Percentiles rank a stretch among this genome's conserved stretches.
phyloP scores from a whole-genome alignment of 2,113 vertebrate species.

The Hystrix brachyura region DNA sequence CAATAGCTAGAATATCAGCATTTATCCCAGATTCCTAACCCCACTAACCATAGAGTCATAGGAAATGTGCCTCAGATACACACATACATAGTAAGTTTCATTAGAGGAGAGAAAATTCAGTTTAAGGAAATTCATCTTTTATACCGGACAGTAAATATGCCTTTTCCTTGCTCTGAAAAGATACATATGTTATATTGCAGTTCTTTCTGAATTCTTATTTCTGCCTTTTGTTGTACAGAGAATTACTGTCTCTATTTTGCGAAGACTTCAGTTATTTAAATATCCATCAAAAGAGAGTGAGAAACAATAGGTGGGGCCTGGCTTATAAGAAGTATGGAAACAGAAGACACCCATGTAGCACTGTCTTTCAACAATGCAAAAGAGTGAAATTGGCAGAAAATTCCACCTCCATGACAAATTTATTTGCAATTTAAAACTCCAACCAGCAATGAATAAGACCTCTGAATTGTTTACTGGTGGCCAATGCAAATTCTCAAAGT shows the following conservation, averaged over 20 bases:
- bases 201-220: neutral
- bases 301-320: neutral
- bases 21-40: neutral
- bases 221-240: neutral
- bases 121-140: neutral
- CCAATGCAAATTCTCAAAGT: constrained; percentile 10
- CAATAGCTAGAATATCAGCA: neutral
- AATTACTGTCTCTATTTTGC: neutral
- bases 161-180: neutral
- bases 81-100: neutral
- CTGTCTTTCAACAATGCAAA: constrained; percentile 8
- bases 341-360: neutral
- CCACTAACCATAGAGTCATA: neutral
- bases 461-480: constrained; percentile 14
- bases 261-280: constrained; percentile 30
- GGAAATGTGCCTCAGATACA: neutral
- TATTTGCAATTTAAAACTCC: constrained; percentile 5
- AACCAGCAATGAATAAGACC: neutral
- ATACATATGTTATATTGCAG: neutral
- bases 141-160: neutral
- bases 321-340: neutral
- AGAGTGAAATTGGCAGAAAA: constrained; percentile 13
- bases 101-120: neutral
- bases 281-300: neutral
- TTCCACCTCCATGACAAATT: neutral